These are phyloP conservation scores for Chaenogobius annularis DNA, from an alignment of 2,113 vertebrate genomes.

Conservation along the genomic window DNA sequence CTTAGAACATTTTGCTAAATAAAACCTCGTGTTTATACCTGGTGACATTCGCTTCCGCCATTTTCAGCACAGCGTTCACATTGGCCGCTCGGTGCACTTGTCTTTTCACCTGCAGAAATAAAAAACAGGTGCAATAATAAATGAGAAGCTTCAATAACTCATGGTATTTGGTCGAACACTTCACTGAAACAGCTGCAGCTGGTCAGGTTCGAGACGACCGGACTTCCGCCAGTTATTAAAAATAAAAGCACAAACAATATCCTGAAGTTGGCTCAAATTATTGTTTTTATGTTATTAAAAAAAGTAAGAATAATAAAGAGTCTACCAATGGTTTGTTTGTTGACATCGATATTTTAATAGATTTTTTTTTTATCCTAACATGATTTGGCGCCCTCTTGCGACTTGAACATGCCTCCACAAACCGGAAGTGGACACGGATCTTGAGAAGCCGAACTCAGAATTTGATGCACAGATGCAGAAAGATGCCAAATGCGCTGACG, in stretches of 20 bases:
- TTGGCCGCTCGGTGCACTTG: neutral
- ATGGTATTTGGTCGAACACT: neutral
- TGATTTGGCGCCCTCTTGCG: neutral
- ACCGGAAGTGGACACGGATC: slow-evolving; percentile 56
- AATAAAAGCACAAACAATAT: neutral
- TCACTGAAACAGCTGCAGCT: neutral
- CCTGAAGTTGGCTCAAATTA: no score
- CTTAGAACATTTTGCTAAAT: neutral
- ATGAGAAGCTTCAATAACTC: neutral
- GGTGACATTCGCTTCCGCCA: slow-evolving; percentile 36
- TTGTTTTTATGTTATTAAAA: no score
- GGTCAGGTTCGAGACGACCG: neutral
- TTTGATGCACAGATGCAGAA: slow-evolving; percentile 33
- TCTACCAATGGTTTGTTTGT: no score
- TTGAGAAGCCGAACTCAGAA: slow-evolving; percentile 11
- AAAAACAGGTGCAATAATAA: neutral
- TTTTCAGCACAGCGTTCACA: neutral
- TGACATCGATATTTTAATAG: no score
- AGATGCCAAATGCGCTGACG: slow-evolving; percentile 43
- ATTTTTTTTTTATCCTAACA: no score
- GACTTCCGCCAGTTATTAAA: slow-evolving; percentile 14
- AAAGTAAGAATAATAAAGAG: no score
- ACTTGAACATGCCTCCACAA: neutral
- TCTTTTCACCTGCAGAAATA: neutral
- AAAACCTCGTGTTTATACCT: slow-evolving; percentile 43